Evolutionary conservation across 2,113 vertebrate genomes (phyloP), one percentile per base, ranked within the genome.

Genomic region (Clupea harengus): DNA sequence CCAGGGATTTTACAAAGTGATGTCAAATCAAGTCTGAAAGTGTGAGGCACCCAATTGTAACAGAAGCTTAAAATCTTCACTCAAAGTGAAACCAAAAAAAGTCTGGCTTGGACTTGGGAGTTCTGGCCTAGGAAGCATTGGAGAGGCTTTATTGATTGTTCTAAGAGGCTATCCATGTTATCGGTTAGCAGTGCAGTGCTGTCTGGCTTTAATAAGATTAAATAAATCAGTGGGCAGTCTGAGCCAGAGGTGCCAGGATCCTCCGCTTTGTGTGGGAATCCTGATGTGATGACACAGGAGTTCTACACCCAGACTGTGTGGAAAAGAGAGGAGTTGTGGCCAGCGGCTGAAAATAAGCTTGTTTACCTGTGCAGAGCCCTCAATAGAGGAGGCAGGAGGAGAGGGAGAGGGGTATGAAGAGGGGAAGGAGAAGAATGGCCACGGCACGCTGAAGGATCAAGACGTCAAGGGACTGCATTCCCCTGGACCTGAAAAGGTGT

Each of bases 381-480:
- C 45, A 5, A 84, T 91, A 90, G 94, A 94, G 39, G 94, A 94
- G 81, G 88, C 88, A 45, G 93, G 91, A 67, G 91, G 87, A 83
- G 85, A 87, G 83, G 89, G 88, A 81, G 89, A 82, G 84, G 84
- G 45, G 49, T 64, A 82, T 39, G 85, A 92, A 64, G 88, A 89
- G 39, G 88, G 91, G 50, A 85, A 83, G 49, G 90, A 91, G 32
- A 86, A 85, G 49, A 91, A 83, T 81, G 84, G 46, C 1, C 90
- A 91, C 5, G 92, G 92, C 25, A 90, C 84, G 28, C 90, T 84
- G 45, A 92, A 86, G 86, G 89, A 83, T 0, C 87, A 90, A 84
- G 92, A 90, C 25, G 89, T 91, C 46, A 92, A 94, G 57, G 91
- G 89, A 18, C 92, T 90, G 81, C 92, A 87, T 87, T 91, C 93